Percentiles rank a stretch among this genome's conserved stretches.
Evolutionary conservation across 2,888 invertebrate genomes (phyloP).

Genomic region (Hetaerina titia): DNA sequence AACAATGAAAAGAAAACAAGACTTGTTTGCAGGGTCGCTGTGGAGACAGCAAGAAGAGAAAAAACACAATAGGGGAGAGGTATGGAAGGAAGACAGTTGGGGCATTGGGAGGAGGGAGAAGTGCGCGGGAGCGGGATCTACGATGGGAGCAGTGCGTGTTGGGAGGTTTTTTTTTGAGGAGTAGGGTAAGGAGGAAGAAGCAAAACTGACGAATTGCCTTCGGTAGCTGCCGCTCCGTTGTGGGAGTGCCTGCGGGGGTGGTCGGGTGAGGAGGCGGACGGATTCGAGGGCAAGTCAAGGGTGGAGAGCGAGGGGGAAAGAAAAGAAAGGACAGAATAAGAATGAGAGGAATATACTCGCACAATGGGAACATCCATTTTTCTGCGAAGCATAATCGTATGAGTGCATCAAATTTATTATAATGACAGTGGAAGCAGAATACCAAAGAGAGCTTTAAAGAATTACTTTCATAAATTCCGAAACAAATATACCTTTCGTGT

Average conservation of each 20-base stretch:
- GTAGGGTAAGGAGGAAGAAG: background rate
- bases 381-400: too few relatives aligned
- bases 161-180: background rate
- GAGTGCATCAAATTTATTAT: too few relatives aligned
- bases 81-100: background rate
- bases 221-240: background rate
- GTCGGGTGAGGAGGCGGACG: too few relatives aligned
- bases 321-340: too few relatives aligned
- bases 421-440: too few relatives aligned
- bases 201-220: constrained; percentile 13
- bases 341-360: too few relatives aligned
- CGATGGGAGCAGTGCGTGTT: background rate
- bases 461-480: too few relatives aligned
- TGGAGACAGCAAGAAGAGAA: background rate
- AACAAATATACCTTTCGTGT: too few relatives aligned
- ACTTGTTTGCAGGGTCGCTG: background rate
- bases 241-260: background rate
- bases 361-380: too few relatives aligned
- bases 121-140: background rate
- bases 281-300: too few relatives aligned
- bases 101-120: background rate
- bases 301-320: too few relatives aligned
- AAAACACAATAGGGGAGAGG: background rate
- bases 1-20: background rate
- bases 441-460: too few relatives aligned